Base-by-base conservation (phyloP, 2,888 invertebrate genomes). In the Coenonympha arcania region DNA sequence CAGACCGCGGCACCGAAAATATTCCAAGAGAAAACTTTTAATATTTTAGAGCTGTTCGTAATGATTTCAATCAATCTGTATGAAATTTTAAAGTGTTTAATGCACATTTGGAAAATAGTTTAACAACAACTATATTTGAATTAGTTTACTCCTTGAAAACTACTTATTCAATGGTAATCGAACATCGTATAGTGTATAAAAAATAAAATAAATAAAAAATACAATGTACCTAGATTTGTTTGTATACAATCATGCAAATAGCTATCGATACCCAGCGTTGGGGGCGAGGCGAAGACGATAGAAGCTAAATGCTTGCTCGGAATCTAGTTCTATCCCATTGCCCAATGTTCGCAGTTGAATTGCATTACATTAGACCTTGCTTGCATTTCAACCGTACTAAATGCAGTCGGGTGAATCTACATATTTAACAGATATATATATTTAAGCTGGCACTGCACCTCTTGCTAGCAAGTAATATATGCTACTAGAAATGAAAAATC, bases 361-460 rank as follows among this genome's bases (percentile, higher is more conserved):
- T 71, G 74, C 76, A 79, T 79, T 80, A 80, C 79, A 79, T 80
- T 80, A 79, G 73, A 71, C 73, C 71, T 71, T 65, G 69, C 64
- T 73, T 62, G 74, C 79, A 84, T 83, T 79, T 80, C 82, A 58
- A 53, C 50, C 52, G 47, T 31, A 48, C 56, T 52, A 56, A 52
- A 54, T 56, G 47, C 56, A 52, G 49, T 47, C 48, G 54, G 54
- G 48, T 56, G 54, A 49, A 52, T 48, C 48, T 54, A 56, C 52
- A 54, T 51, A 56, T 54, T 51, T 54, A 50, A 46, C 45, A 43
- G 28, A 45, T 39, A 56, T 54, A 52, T 54, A 49, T 49, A 48
- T 55, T 43, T 43, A 48, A 34, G 22, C 41, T 36, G 26, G 22
- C 43, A 49, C 15, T 11, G 33, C 43, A 28, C 33, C 24, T 34